Base-by-base conservation (phyloP, 2,888 invertebrate species). In the Scelioninae gen. 1 region DNA sequence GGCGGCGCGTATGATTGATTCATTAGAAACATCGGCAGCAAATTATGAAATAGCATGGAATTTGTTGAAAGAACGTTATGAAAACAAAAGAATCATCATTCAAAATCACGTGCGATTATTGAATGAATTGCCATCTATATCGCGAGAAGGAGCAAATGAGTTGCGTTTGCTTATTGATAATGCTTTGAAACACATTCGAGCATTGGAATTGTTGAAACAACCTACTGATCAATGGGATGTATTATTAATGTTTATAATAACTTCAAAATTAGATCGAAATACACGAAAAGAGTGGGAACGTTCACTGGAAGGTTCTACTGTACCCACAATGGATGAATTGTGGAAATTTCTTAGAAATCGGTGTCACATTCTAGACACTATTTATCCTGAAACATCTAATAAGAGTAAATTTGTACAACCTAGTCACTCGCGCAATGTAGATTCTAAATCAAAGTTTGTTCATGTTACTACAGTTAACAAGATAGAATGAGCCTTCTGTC, bases 41-140 rank as follows among this genome's bases (percentile, higher is more conserved):
- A 85, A 85, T 62, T 83, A 83, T 45, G 16, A 9, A 0, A 62
- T 74, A 32, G 81, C 83, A 5, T 68, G 75, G 69, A 11, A 65
- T 0, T 53, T 75, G 0, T 58, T 81, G 29, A 60, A 78, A 40
- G 49, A 58, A 40, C 32, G 58, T 1, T 83, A 81, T 32, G 49
- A 84, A 9, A 77, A 81, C 23, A 49, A 45, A 10, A 55, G 79
- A 53, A 8, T 76, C 0, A 80, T 79, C 4, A 62, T 82, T n/a
- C 63, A 62, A 53, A 74, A 65, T 8, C 85, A 85, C 56, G 62
- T 79, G 16, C 43, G 43, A 9, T 62, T 79, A 31, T n/a, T 85
- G 0, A 74, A 47, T n/a, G 75, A 83, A 13, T 55, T 78, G 10
- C 72, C 62, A 4, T 3, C 6, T 0, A 9, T 84, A 0, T 38